Conservation (phyloP, 2,797 vertebrate species). For the Myoxocephalus aenaeus region DNA sequence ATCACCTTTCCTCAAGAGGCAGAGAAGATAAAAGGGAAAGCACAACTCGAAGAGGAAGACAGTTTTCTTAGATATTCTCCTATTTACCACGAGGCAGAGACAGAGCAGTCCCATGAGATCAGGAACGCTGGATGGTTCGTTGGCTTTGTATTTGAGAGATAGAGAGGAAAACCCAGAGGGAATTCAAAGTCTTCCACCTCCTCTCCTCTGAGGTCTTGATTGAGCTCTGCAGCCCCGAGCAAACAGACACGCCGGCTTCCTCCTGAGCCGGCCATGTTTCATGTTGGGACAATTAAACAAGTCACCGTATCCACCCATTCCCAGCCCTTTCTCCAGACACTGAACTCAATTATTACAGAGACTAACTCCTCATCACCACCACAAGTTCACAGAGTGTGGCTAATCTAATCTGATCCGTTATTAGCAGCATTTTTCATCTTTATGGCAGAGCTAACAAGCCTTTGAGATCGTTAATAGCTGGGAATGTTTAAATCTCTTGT, state of each 20-base stretch:
- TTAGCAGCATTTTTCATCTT: constrained; percentile 80
- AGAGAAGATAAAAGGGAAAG: constrained; percentile 4
- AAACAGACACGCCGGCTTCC: constrained; percentile 71
- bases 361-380: constrained; percentile 54
- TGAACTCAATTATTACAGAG: constrained; percentile 61
- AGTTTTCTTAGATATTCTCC: constrained; percentile 14
- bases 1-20: not conserved
- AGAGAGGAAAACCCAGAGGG: constrained; percentile 15
- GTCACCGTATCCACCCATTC: constrained; percentile 61
- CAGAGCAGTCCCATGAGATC: constrained; percentile 21
- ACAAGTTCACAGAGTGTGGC: constrained; percentile 64
- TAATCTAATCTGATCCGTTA: constrained; percentile 82
- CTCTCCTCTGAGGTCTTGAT: constrained; percentile 65
- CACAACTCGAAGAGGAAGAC: constrained; percentile 1
- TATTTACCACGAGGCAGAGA: constrained; percentile 22
- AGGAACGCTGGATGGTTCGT: constrained; percentile 18
- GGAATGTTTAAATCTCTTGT: constrained; percentile 67
- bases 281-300: constrained; percentile 77
- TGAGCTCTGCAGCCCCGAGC: constrained; percentile 63
- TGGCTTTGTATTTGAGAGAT: constrained; percentile 29
- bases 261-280: constrained; percentile 69
- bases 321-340: constrained; percentile 45
- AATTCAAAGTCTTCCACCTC: constrained; percentile 40
- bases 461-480: constrained; percentile 69
- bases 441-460: constrained; percentile 72